A percentile compares a stretch with the other conserved stretches of the same genome.
Evolutionary conservation across 2,888 invertebrate genomes (phyloP).

Genomic region (Ectemnius continuus): DNA sequence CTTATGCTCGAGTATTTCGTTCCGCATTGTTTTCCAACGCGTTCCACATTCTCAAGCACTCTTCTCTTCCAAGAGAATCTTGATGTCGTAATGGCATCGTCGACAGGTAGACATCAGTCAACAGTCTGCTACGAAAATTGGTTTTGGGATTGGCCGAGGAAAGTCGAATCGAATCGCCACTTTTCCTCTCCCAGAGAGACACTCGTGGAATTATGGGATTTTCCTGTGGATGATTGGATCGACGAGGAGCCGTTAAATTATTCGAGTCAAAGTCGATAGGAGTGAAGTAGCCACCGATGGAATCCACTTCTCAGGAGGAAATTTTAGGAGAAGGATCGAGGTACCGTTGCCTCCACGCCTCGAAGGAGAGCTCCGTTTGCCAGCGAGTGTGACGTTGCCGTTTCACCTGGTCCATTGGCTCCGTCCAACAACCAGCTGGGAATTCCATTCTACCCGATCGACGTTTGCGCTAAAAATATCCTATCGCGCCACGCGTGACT

Average conservation of each 20-base stretch:
- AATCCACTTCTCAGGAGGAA: conserved; percentile 47
- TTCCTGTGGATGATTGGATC: not conserved
- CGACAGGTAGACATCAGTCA: conserved; percentile 30
- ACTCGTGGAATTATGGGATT: not conserved
- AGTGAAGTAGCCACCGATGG: conserved; percentile 11
- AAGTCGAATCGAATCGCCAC: too few species aligned
- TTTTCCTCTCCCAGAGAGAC: not conserved
- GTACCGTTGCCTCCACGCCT: conserved; percentile 59
- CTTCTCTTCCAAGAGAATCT: conserved; percentile 26
- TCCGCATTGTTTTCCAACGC: conserved; percentile 54
- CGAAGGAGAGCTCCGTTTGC: conserved; percentile 43
- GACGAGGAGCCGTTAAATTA: conserved; percentile 26
- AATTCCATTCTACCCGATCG: conserved; percentile 3
- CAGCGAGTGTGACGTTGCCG: conserved; percentile 36
- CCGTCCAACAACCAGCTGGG: not conserved
- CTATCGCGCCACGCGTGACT: too few species aligned
- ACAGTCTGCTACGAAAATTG: too few species aligned
- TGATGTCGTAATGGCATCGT: conserved; percentile 36
- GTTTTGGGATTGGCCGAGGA: too few species aligned
- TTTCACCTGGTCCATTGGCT: conserved; percentile 39
- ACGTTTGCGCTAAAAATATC: too few species aligned
- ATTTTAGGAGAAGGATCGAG: conserved; percentile 39
- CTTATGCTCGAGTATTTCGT: conserved; percentile 36
- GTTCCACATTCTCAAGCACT: conserved; percentile 56
- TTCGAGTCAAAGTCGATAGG: conserved; percentile 27